phyloP scores from a whole-genome alignment of 2,797 vertebrate species.

The Pogonophryne albipinna region DNA sequence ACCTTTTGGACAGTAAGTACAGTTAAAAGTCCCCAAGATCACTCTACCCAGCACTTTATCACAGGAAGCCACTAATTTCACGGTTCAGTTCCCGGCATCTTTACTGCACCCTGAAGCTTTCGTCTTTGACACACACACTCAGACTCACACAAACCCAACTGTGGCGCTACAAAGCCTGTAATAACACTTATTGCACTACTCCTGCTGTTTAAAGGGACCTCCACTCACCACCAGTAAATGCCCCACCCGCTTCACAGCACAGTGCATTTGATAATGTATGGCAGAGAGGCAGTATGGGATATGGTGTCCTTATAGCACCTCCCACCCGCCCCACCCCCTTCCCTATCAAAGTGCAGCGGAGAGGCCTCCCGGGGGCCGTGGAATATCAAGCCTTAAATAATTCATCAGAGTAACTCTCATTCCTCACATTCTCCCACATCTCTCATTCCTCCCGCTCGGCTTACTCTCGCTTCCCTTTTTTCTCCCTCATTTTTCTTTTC shows the following conservation, averaged over 20 bases:
- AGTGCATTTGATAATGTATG: conserved; percentile 40
- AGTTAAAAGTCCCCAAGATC: conserved; percentile 42
- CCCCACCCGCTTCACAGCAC: conserved; percentile 8
- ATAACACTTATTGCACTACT: conserved; percentile 43
- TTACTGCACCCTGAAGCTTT: conserved; percentile 34
- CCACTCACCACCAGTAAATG: conserved; percentile 33
- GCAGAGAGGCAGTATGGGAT: conserved; percentile 52
- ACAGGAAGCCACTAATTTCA: conserved; percentile 61
- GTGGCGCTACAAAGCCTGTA: conserved; percentile 11
- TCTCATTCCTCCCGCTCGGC: conserved; percentile 52
- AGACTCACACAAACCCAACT: neutral
- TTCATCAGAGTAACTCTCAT: conserved; percentile 77
- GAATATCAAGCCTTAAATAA: conserved; percentile 83
- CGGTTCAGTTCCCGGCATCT: conserved; percentile 34
- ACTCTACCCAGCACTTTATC: conserved; percentile 45
- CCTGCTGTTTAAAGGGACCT: conserved; percentile 45
- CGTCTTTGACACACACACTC: conserved; percentile 6
- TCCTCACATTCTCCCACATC: conserved; percentile 71
- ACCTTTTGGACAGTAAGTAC: conserved; percentile 85
- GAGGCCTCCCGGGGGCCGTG: conserved; percentile 69
- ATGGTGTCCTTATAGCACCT: conserved; percentile 59
- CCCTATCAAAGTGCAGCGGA: conserved; percentile 58
- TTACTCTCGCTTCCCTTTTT: conserved; percentile 15
- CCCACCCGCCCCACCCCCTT: conserved; percentile 40
- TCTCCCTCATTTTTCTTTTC: conserved; percentile 19